These are phyloP conservation scores for Aurelia sp. DNA, from an alignment of 30 jellyfish, hydroid and myxozoan species.

Conservation along the genomic window DNA sequence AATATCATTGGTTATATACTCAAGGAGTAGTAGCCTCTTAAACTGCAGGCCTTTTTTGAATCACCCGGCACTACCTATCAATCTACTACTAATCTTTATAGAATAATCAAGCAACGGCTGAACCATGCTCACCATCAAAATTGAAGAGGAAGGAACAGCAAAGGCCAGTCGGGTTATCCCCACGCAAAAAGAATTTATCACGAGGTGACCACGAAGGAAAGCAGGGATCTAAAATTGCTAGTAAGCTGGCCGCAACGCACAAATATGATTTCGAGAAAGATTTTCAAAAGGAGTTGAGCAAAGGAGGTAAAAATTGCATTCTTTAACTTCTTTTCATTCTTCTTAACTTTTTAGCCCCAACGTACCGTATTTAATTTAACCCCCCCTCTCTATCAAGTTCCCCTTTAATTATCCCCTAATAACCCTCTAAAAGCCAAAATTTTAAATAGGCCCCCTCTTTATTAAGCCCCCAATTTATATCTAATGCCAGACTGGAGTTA, in stretches of 20 bases:
- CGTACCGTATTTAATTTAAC: neutral
- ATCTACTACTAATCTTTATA: neutral
- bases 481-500: too few relatives aligned
- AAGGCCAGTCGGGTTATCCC: slow-evolving; percentile 49
- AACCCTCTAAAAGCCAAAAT: too few relatives aligned
- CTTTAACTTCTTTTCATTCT: neutral
- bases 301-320: slow-evolving; percentile 30
- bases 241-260: slow-evolving; percentile 5
- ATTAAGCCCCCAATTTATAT: too few relatives aligned
- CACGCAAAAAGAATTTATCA: slow-evolving; percentile 26
- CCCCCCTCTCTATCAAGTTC: too few relatives aligned
- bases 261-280: slow-evolving; percentile 52
- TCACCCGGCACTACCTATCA: neutral
- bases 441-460: too few relatives aligned
- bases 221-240: slow-evolving; percentile 27
- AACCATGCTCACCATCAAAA: neutral
- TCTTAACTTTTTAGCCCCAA: neutral
- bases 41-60: too few relatives aligned
- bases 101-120: neutral
- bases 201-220: slow-evolving; percentile 10
- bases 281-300: slow-evolving; percentile 44
- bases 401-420: too few relatives aligned
- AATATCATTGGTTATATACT: too few relatives aligned
- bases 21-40: too few relatives aligned
- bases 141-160: neutral